These are phyloP conservation scores for Pycnomerus fuliginosus DNA, from an alignment of 2,888 invertebrate genomes.

Conservation along the genomic window DNA sequence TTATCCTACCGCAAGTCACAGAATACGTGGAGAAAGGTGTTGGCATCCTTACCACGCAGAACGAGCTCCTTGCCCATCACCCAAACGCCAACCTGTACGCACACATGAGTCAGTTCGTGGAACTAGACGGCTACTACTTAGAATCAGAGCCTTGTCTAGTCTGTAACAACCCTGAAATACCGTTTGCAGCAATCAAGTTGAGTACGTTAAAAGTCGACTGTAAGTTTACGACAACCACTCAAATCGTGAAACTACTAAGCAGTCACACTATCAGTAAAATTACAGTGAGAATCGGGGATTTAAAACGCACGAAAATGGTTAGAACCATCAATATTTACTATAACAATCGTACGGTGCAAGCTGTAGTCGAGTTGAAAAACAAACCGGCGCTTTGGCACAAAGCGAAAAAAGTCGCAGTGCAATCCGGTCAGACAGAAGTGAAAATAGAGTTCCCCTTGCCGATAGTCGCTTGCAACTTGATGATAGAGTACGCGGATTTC, in stretches of 20 bases:
- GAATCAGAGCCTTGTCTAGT: conserved; percentile 97
- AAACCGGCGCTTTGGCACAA: conserved; percentile 96
- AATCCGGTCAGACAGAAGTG: conserved; percentile 91
- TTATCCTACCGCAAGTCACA: conserved; percentile 52
- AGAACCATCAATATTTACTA: conserved; percentile 94
- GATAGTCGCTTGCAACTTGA: conserved; percentile 95
- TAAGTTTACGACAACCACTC: conserved; percentile 96
- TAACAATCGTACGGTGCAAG: conserved; percentile 93
- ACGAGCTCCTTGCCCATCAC: conserved; percentile 84
- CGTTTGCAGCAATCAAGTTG: conserved; percentile 86
- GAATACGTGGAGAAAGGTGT: conserved; percentile 87
- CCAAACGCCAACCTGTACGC: conserved; percentile 94
- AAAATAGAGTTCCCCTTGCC: conserved; percentile 97
- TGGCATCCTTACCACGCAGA: conserved; percentile 82
- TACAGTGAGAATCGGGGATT: conserved; percentile 87
- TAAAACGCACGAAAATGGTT: conserved; percentile 97
- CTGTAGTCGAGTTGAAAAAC: conserved; percentile 96
- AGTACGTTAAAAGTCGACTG: conserved; percentile 94
- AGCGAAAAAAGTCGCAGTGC: conserved; percentile 87
- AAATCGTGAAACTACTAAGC: conserved; percentile 93
- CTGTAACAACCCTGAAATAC: conserved; percentile 96
- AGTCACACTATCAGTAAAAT: conserved; percentile 95
- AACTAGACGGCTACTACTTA: conserved; percentile 92
- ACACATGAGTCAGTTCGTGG: conserved; percentile 89
- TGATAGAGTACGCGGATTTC: conserved; percentile 98